A percentile compares a stretch with the other conserved stretches of the same genome.
phyloP scores from a whole-genome alignment of 2,113 vertebrate species.

The Rattus rattus region DNA sequence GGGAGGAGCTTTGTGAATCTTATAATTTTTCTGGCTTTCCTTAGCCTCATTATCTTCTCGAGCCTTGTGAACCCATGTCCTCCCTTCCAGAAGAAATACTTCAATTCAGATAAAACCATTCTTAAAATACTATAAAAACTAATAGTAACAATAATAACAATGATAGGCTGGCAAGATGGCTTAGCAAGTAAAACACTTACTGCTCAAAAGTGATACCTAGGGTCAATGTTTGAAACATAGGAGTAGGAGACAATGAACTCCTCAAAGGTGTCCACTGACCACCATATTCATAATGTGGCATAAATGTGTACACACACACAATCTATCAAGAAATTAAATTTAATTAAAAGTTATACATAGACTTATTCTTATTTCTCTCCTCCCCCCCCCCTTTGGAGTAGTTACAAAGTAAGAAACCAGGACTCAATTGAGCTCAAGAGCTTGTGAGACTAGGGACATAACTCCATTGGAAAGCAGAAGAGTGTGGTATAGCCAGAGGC shows the following conservation, averaged over 20 bases:
- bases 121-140: neutral
- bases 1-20: neutral
- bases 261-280: neutral
- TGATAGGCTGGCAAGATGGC: neutral
- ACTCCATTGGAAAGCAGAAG: no score
- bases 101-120: neutral
- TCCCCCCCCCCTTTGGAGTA: no score
- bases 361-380: neutral
- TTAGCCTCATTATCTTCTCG: neutral
- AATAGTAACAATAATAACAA: neutral
- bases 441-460: neutral
- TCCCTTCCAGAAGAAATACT: neutral
- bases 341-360: neutral
- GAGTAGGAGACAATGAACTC: neutral
- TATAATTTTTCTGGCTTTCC: neutral
- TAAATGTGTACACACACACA: neutral
- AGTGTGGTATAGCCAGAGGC: fast-evolving
- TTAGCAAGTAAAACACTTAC: neutral
- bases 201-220: neutral
- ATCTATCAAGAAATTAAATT: neutral
- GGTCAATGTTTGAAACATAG: neutral
- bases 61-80: neutral
- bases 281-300: neutral
- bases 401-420: neutral
- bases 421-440: neutral